A percentile compares a stretch with the other conserved stretches of the same genome.
Evolutionary conservation across 2,888 invertebrate genomes (phyloP).

Genomic region (Andrena camellia): DNA sequence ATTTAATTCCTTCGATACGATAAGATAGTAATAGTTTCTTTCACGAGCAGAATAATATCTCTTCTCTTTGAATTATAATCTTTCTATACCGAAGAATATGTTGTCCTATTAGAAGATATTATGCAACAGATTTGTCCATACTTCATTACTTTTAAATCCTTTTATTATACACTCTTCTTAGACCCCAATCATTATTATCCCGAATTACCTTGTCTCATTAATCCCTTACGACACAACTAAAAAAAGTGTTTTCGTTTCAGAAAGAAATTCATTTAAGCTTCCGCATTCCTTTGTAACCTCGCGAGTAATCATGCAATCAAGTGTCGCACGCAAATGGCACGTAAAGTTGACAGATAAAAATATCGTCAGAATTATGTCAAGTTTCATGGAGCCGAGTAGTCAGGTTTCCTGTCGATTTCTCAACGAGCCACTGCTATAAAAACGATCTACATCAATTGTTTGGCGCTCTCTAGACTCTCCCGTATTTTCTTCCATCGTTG

Average conservation of each 20-base stretch:
- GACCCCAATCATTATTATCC: conserved; percentile 8
- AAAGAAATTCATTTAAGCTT: conserved; percentile 10
- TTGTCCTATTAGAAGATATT: not conserved
- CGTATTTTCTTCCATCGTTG: conserved; percentile 2
- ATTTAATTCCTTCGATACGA: not conserved
- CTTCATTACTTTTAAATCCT: not conserved
- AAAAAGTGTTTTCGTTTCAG: conserved; percentile 17
- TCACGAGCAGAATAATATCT: not conserved
- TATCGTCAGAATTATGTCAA: conserved; percentile 12
- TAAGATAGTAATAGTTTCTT: not conserved
- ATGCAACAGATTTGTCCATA: not conserved
- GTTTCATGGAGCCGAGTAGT: not conserved
- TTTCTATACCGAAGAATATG: not conserved
- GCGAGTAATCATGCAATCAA: conserved; percentile 26
- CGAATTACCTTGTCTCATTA: not conserved
- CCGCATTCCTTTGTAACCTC: conserved; percentile 41
- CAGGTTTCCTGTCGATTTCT: conserved; percentile 20
- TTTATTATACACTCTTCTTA: not conserved
- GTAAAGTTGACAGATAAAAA: conserved; percentile 13
- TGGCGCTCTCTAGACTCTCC: conserved; percentile 1
- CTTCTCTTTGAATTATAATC: not conserved
- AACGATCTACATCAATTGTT: conserved; percentile 2
- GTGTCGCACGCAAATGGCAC: not conserved
- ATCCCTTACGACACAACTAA: not conserved
- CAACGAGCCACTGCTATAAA: conserved; percentile 4